Evolutionary conservation across 1,140 invertebrate species (phyloP).

Genomic region (Notospermus geniculatus): DNA sequence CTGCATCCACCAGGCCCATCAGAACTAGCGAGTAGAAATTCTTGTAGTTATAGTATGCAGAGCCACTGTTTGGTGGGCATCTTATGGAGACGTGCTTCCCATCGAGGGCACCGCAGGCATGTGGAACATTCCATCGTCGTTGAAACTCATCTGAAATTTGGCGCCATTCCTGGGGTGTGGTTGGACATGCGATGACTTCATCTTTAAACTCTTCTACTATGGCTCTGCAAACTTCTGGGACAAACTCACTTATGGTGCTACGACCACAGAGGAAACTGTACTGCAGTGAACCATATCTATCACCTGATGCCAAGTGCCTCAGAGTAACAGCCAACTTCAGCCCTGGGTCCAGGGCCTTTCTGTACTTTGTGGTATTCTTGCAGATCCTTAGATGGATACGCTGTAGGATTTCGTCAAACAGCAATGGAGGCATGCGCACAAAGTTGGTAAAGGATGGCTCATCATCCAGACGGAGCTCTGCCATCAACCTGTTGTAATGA

Average conservation of each 20-base stretch:
- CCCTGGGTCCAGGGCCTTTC: slow-evolving; percentile 16
- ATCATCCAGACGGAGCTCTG: slow-evolving; percentile 11
- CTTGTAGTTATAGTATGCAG: slow-evolving; percentile 26
- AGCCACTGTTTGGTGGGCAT: slow-evolving; percentile 18
- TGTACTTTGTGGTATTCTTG: slow-evolving; percentile 19
- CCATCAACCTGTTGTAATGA: slow-evolving; percentile 9
- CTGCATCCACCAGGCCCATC: slow-evolving; percentile 26
- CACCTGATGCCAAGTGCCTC: not conserved
- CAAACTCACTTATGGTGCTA: slow-evolving; percentile 15
- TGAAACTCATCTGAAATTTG: slow-evolving; percentile 19
- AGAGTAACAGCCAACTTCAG: slow-evolving; percentile 23
- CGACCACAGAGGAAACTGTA: slow-evolving; percentile 18
- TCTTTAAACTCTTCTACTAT: slow-evolving; percentile 18
- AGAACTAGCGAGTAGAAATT: slow-evolving; percentile 17
- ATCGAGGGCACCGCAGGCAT: slow-evolving; percentile 28
- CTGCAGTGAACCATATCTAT: slow-evolving; percentile 8
- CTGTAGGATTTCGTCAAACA: slow-evolving; percentile 23
- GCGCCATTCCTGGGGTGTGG: slow-evolving; percentile 17
- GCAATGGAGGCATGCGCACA: slow-evolving; percentile 20
- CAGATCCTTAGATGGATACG: slow-evolving; percentile 11
- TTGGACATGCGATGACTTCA: slow-evolving; percentile 19
- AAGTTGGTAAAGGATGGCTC: slow-evolving; percentile 17
- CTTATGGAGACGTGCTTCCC: slow-evolving; percentile 25
- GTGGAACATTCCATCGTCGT: slow-evolving; percentile 26
- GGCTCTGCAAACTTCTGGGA: slow-evolving; percentile 18